Base-by-base conservation (phyloP, 2,797 vertebrate genomes). In the Myotis findleyi region DNA sequence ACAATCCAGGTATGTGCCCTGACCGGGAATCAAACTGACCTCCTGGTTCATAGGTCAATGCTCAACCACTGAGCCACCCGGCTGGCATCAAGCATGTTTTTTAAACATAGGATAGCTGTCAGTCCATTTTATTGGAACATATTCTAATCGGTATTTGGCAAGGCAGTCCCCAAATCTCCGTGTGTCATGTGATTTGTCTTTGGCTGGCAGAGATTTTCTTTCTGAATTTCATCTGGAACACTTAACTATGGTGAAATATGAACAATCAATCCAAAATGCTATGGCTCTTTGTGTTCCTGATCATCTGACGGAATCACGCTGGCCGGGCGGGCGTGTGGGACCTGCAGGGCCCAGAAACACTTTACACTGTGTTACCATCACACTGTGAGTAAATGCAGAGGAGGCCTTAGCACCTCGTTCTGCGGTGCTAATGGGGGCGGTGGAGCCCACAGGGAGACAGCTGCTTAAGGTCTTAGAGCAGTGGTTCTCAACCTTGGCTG, bases 71-170 rank as follows among this genome's bases (percentile, higher is more conserved):
- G 57, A 30, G 57, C 57, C 57, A 30, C 57, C 25, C 25, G 13
- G 11, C 25, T 25, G 5, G 57, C 57, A 59, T 30, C 25, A 89
- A 1, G 20, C 23, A 36, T 41, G 57, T 47, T 92, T 97, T 92
- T 79, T 36, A 93, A 95, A 94, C 27, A 64, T 30, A 64, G 5
- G 93, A 33, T 33, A 87, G 30, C 36, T 93, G 12, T 69, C 72
- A 75, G 36, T 90, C 57, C 17, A 66, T 83, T 83, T 59, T 92
- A 14, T 69, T 93, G 87, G 27, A 92, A 76, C 64, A 76, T 68
- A 53, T 66, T 68, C 16, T 95, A 71, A 87, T 95, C 76, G 83
- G 7, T 91, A 92, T 86, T 85, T 96, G 57, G 83, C 49, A 92
- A 82, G 80, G 47, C 44, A 80, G 8, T 77, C 21, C 55, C 81